Evolutionary conservation across 1,140 invertebrate species (phyloP).

Genomic region (Chionoecetes opilio): DNA sequence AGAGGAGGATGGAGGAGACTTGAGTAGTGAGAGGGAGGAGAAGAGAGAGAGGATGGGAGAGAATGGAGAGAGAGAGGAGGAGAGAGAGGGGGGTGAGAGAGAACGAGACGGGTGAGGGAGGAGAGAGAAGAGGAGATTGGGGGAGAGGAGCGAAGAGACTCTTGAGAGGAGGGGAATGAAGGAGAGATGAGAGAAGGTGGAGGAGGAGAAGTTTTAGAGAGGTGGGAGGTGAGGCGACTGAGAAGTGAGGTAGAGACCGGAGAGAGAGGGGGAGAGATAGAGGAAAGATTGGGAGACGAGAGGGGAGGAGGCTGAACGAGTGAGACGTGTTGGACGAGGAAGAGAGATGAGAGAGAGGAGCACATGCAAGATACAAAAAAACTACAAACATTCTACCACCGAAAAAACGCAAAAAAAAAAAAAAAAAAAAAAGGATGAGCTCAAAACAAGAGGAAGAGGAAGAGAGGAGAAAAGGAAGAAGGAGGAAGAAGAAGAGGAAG

Average conservation of each 20-base stretch:
- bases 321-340: too few relatives aligned
- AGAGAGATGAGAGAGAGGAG: background rate
- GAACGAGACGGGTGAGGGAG: background rate
- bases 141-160: background rate
- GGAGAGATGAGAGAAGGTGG: background rate
- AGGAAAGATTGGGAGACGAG: background rate
- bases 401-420: background rate
- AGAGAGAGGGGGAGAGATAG: constrained; percentile 10
- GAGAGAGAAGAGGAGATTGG: background rate
- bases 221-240: background rate
- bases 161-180: background rate
- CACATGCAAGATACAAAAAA: background rate
- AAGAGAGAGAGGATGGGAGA: too few relatives aligned
- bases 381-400: background rate
- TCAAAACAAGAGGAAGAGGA: background rate
- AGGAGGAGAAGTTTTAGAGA: background rate
- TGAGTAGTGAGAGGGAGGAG: too few relatives aligned
- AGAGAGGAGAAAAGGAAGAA: background rate
- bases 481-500: background rate
- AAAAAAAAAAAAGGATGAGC: background rate
- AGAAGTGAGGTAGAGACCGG: background rate
- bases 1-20: too few relatives aligned
- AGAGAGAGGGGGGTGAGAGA: too few relatives aligned
- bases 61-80: too few relatives aligned
- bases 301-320: background rate